Conservation (phyloP, 2,797 vertebrate genomes). For the Crocidura indochinensis region DNA sequence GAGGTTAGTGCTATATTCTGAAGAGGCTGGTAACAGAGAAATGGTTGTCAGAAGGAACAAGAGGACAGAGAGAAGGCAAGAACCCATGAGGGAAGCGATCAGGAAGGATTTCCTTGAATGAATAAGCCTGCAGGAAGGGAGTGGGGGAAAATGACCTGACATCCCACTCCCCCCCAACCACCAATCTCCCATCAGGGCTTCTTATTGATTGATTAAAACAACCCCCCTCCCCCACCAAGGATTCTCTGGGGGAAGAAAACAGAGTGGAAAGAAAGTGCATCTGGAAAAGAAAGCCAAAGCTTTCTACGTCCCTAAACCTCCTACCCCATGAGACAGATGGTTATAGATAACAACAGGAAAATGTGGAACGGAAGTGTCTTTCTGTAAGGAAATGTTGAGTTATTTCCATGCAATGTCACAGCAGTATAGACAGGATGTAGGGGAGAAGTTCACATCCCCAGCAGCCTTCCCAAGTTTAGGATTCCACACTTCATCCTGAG, state of each 20-base stretch:
- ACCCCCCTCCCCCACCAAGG: too few relatives aligned
- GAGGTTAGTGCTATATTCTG: not conserved
- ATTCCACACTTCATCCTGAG: too few relatives aligned
- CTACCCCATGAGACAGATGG: too few relatives aligned
- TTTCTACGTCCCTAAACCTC: too few relatives aligned
- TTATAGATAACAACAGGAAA: too few relatives aligned
- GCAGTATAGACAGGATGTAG: too few relatives aligned
- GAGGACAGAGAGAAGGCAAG: not conserved
- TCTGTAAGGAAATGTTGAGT: too few relatives aligned
- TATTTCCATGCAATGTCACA: too few relatives aligned
- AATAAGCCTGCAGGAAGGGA: not conserved
- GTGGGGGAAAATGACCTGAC: not conserved
- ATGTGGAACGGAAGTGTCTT: too few relatives aligned
- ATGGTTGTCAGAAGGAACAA: not conserved
- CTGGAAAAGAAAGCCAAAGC: conserved; percentile 10
- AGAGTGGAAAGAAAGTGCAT: not conserved
- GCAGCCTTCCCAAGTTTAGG: too few relatives aligned
- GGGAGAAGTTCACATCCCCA: too few relatives aligned
- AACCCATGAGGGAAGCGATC: not conserved
- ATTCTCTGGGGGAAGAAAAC: not conserved
- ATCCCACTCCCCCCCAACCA: not conserved
- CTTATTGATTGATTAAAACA: too few relatives aligned
- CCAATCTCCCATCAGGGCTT: not conserved
- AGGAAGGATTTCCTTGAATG: not conserved
- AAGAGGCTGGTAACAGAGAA: not conserved